phyloP scores from a whole-genome alignment of 2,797 vertebrate genomes.

The Sciaenops ocellatus region DNA sequence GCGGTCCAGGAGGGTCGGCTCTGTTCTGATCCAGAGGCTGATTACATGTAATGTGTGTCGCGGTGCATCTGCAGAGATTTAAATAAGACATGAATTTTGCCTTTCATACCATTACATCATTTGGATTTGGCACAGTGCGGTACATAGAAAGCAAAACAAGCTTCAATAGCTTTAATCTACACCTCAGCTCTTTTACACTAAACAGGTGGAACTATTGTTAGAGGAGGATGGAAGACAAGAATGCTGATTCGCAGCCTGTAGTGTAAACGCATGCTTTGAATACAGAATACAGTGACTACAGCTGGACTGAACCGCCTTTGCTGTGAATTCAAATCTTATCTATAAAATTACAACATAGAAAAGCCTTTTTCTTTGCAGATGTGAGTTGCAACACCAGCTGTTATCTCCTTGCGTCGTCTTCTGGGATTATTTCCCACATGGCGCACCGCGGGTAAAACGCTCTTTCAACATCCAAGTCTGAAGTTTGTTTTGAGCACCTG shows the following conservation, averaged over 20 bases:
- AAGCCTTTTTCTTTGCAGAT: too few species aligned
- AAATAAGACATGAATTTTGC: not conserved
- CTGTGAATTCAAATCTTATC: not conserved
- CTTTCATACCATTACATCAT: conserved; percentile 38
- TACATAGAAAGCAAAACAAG: not conserved
- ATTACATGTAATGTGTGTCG: not conserved
- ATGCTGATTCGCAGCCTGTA: not conserved
- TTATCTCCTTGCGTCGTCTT: too few species aligned
- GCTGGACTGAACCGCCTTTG: not conserved
- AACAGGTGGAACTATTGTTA: not conserved
- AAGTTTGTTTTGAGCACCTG: too few species aligned
- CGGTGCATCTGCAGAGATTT: not conserved
- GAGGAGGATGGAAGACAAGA: not conserved
- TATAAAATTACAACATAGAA: too few species aligned
- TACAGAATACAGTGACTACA: not conserved
- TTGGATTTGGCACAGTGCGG: too few species aligned
- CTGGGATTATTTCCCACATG: too few species aligned
- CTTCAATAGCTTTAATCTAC: not conserved
- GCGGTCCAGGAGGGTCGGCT: not conserved
- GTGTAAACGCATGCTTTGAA: not conserved
- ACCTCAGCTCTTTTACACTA: not conserved
- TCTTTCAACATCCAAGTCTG: too few species aligned
- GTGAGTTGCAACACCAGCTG: too few species aligned
- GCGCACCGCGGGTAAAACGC: too few species aligned
- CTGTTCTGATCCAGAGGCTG: not conserved